Percentiles rank a stretch among this genome's conserved stretches.
These are phyloP conservation scores for Drepanosiphum platanoidis DNA, from an alignment of 2,888 invertebrate species.

Conservation along the genomic window DNA sequence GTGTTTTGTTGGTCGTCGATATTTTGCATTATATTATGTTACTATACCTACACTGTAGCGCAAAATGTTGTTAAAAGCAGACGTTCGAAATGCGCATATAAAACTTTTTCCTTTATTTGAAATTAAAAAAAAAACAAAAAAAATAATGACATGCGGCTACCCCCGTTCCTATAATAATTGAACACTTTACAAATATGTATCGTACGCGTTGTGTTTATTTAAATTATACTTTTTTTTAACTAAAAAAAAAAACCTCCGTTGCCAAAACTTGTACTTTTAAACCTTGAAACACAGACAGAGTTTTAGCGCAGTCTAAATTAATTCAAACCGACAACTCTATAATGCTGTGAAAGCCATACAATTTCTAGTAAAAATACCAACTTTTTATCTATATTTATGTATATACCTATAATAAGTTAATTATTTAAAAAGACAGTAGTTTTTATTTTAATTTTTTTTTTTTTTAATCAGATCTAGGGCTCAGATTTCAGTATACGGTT, in stretches of 20 bases:
- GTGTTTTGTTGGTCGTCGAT: no score
- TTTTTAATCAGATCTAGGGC: no score
- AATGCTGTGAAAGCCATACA: not conserved
- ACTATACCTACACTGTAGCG: not conserved
- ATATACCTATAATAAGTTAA: no score
- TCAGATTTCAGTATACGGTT: no score
- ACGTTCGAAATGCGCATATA: not conserved
- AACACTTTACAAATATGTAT: not conserved
- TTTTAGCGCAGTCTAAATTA: not conserved
- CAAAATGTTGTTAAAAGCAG: not conserved
- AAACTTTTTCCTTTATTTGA: not conserved
- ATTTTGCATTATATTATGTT: no score
- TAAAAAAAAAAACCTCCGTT: not conserved
- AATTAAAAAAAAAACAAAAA: not conserved
- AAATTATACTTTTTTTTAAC: not conserved
- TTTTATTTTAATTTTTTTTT: no score
- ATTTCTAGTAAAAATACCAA: not conserved
- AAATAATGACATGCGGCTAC: not conserved
- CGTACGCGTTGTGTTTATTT: not conserved
- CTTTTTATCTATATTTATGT: not conserved
- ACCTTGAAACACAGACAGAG: not conserved
- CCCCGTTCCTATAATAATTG: not conserved
- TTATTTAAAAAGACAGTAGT: no score
- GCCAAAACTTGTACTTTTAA: constrained; percentile 8
- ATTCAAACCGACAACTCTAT: not conserved